Base-by-base conservation (phyloP, 2,113 vertebrate genomes). In the Antigone vipio region DNA sequence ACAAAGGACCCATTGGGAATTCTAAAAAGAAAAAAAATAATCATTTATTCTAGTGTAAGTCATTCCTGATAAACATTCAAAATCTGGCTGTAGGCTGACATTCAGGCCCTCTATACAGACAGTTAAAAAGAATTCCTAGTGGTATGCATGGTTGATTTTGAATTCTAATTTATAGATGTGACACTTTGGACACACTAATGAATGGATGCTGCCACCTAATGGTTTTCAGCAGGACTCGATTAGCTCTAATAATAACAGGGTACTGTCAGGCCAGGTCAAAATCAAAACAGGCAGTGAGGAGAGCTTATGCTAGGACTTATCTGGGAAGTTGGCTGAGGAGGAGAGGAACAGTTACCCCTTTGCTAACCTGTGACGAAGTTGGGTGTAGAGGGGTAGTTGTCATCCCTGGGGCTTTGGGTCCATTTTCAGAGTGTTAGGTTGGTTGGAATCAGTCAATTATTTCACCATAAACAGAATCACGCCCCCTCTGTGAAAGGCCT, bases 201-300 rank as follows among this genome's bases (percentile, higher is more conserved):
- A 95, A 77, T 77, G 72, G 83, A 66, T 97, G 87, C 93, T 97
- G 96, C 96, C 95, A 95, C 92, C 96, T 96, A 88, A 95, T 68
- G 93, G 96, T 55, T 94, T 92, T 60, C 58, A 56, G 47, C 93
- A 92, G 89, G 68, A 71, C 89, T 67, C 21, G 87, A 71, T 91
- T 71, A 78, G 84, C 52, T 63, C 64, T 18, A 6, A 3, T 58
- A 89, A 67, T 18, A 20, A 81, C 35, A 89, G 27, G n/a, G 35
- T 49, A 42, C 79, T 92, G 94, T 91, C 94, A 95, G 73, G 64
- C 60, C 5, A 18, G 77, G 49, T 91, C 89, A 91, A 1, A 94
- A 87, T 95, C 91, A 72, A 74, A 84, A 5, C 49, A 72, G 68
- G 76, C 83, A 49, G 29, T 16, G 34, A 55, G 76, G 38, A 81